phyloP scores from a whole-genome alignment of 2,113 vertebrate genomes.

The Bujurquina vittata region DNA sequence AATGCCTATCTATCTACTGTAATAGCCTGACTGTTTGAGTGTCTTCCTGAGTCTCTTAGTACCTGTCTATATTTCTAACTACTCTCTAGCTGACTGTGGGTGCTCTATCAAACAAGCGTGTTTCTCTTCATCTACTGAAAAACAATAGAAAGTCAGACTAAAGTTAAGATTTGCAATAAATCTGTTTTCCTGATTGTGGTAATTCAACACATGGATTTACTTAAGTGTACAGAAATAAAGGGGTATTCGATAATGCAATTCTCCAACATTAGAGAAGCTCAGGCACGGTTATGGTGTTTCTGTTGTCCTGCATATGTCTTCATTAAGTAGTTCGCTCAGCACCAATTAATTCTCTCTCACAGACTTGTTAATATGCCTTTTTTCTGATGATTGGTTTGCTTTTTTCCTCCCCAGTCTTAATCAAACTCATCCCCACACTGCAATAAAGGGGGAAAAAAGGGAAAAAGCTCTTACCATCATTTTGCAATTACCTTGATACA shows the following conservation, averaged over 20 bases:
- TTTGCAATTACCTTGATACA: conserved; percentile 71
- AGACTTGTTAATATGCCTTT: conserved; percentile 61
- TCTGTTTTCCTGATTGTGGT: background rate
- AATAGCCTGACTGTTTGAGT: conserved; percentile 23
- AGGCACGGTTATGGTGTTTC: conserved; percentile 29
- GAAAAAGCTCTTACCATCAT: conserved; percentile 63
- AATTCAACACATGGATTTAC: conserved; percentile 17
- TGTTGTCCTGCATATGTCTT: conserved; percentile 61
- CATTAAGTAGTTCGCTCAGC: conserved; percentile 57
- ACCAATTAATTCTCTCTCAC: conserved; percentile 59
- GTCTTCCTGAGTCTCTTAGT: conserved; percentile 16
- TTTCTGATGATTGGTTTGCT: conserved; percentile 65
- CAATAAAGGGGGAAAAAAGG: conserved; percentile 56
- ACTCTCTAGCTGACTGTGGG: conserved; percentile 1
- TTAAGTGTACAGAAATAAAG: conserved; percentile 12
- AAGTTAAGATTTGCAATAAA: background rate
- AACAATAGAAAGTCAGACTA: background rate
- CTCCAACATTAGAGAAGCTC: conserved; percentile 32
- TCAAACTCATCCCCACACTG: conserved; percentile 69
- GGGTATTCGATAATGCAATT: conserved; percentile 20
- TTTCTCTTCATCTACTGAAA: background rate
- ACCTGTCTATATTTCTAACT: conserved; percentile 7
- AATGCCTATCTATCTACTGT: conserved; percentile 39
- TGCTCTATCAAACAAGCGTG: background rate
- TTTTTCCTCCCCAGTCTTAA: conserved; percentile 74